phyloP scores from a whole-genome alignment of 2,797 vertebrate species.

The Gambusia yucatana region DNA sequence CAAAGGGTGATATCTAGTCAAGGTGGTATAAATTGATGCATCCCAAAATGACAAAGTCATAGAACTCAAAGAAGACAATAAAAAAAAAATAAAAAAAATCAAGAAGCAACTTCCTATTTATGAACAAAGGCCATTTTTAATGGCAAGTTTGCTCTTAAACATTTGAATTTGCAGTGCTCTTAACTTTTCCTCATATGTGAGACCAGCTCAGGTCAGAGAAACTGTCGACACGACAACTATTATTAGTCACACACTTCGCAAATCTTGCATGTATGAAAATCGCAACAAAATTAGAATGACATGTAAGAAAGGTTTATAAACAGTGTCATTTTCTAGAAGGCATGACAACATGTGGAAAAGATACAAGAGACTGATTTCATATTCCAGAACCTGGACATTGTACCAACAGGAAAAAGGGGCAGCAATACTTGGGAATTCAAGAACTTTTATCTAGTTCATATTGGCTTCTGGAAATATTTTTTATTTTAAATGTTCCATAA shows the following conservation, averaged over 20 bases:
- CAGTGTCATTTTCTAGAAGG: background rate
- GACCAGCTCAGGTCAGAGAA: background rate
- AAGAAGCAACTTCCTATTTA: background rate
- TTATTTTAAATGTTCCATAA: slow-evolving; percentile 15
- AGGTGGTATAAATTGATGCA: background rate
- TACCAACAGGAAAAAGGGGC: slow-evolving; percentile 33
- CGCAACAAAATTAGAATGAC: background rate
- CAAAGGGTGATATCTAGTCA: background rate
- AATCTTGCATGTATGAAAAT: background rate
- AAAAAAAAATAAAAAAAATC: background rate
- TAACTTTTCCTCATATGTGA: background rate
- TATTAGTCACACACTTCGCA: background rate
- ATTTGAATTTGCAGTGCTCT: background rate
- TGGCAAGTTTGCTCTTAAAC: background rate
- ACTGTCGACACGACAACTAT: background rate
- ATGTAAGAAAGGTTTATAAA: background rate
- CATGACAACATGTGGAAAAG: background rate
- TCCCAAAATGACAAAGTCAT: background rate
- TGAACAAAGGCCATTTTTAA: background rate
- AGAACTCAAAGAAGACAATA: background rate
- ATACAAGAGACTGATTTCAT: slow-evolving; percentile 11
- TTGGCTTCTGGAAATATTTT: slow-evolving; percentile 18
- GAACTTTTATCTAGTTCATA: slow-evolving; percentile 34
- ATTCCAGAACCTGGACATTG: slow-evolving; percentile 29
- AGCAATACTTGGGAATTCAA: slow-evolving; percentile 12